These are phyloP conservation scores for Catharus bicknelli DNA, from an alignment of 2,113 vertebrate genomes.

Conservation along the genomic window DNA sequence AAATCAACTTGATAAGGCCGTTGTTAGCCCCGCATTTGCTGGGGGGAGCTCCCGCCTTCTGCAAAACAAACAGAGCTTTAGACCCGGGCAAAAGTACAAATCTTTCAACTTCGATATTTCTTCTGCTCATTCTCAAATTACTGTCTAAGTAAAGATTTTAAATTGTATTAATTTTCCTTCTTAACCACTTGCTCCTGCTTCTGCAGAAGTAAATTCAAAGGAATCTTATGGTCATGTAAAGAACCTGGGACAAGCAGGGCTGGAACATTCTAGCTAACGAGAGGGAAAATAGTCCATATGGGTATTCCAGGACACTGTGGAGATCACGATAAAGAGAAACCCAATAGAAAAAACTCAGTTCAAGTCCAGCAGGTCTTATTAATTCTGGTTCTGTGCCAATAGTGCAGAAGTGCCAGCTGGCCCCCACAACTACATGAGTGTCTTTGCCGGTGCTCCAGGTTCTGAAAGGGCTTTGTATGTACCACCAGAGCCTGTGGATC, in stretches of 20 bases:
- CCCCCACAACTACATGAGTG: background rate
- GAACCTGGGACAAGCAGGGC: background rate
- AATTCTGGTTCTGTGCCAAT: slow-evolving; percentile 9
- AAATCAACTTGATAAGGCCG: background rate
- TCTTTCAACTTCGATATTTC: background rate
- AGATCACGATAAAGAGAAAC: slow-evolving; percentile 13
- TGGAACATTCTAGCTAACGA: background rate
- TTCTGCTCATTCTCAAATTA: background rate
- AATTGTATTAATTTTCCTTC: background rate
- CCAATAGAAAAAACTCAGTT: background rate
- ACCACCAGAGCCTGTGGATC: background rate
- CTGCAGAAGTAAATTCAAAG: background rate
- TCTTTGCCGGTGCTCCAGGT: background rate
- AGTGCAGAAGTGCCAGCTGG: slow-evolving; percentile 12
- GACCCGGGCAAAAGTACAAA: background rate
- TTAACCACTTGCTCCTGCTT: background rate
- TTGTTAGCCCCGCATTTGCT: background rate
- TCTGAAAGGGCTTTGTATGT: slow-evolving; percentile 21
- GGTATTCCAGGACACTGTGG: background rate
- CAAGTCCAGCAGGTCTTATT: slow-evolving; percentile 17
- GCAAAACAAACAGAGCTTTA: background rate
- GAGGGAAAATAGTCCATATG: background rate
- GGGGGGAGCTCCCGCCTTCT: background rate
- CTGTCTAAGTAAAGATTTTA: background rate
- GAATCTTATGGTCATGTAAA: background rate